Evolutionary conservation across 35 echinoderm and acorn worm species (phyloP).

Genomic region (Ophiothrix spiculata): DNA sequence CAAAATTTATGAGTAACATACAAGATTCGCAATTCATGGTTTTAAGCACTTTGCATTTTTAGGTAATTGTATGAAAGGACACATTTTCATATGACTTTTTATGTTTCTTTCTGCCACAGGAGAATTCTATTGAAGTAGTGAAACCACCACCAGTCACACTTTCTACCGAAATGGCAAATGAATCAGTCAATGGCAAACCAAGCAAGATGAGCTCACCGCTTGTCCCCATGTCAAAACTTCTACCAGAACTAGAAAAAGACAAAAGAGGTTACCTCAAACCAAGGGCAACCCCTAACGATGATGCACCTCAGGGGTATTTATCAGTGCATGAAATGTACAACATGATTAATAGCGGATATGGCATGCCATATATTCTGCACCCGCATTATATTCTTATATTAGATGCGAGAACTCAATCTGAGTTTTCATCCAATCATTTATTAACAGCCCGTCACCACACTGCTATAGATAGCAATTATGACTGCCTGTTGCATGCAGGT

Average conservation of each 20-base stretch:
- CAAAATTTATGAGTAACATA: too few species aligned
- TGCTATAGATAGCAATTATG: slow-evolving; percentile 66
- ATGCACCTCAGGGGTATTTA: slow-evolving; percentile 46
- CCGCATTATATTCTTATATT: slow-evolving; percentile 68
- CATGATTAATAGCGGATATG: slow-evolving; percentile 59
- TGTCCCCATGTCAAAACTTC: background rate
- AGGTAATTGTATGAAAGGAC: too few species aligned
- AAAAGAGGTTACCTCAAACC: background rate
- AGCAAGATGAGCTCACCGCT: too few species aligned
- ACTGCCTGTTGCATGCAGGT: slow-evolving; percentile 55
- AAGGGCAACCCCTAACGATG: background rate
- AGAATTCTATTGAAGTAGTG: too few species aligned
- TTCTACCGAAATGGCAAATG: too few species aligned
- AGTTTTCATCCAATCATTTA: slow-evolving; percentile 51
- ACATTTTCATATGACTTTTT: too few species aligned
- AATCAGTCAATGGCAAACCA: too few species aligned
- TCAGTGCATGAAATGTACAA: slow-evolving; percentile 72
- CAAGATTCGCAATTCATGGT: too few species aligned
- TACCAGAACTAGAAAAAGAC: background rate
- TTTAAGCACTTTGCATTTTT: too few species aligned
- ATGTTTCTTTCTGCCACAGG: too few species aligned
- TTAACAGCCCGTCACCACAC: slow-evolving; percentile 68
- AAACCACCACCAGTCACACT: too few species aligned
- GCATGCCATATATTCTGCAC: slow-evolving; percentile 66
- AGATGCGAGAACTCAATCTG: slow-evolving; percentile 48